Conservation (phyloP, 2,888 invertebrate species). For the Prosopocoilus inquinatus region DNA sequence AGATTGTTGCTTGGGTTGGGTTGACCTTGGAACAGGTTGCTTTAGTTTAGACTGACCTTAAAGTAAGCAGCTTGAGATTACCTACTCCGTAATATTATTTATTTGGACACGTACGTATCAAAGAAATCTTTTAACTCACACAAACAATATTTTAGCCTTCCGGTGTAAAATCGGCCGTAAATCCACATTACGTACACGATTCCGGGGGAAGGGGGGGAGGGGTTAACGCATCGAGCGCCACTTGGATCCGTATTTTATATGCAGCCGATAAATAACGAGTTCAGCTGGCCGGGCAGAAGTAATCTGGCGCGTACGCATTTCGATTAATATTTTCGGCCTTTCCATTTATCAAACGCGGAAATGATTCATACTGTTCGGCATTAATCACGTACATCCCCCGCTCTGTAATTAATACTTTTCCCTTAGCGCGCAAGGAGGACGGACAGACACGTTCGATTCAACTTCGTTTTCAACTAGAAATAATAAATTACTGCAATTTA, state of each 20-base stretch:
- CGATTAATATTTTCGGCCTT: slow-evolving; percentile 29
- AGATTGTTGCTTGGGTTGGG: too few relatives aligned
- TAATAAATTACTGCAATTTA: too few relatives aligned
- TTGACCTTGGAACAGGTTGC: too few relatives aligned
- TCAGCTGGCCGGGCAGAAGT: slow-evolving; percentile 27
- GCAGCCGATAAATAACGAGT: slow-evolving; percentile 24
- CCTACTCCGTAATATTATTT: too few relatives aligned
- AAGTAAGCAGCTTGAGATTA: too few relatives aligned
- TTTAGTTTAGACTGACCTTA: too few relatives aligned
- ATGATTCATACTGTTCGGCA: slow-evolving; percentile 26
- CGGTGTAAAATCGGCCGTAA: not conserved
- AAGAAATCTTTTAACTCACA: too few relatives aligned
- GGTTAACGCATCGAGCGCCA: slow-evolving; percentile 3
- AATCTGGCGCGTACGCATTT: slow-evolving; percentile 28
- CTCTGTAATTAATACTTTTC: slow-evolving; percentile 25
- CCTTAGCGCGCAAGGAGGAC: slow-evolving; percentile 4
- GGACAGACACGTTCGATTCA: too few relatives aligned
- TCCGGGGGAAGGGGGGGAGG: not conserved
- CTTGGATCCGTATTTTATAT: slow-evolving; percentile 15
- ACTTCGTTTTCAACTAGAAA: too few relatives aligned
- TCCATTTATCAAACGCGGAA: slow-evolving; percentile 28
- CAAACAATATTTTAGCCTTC: too few relatives aligned
- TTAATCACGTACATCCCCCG: slow-evolving; percentile 20
- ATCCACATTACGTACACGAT: not conserved
- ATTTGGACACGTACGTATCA: too few relatives aligned